These are phyloP conservation scores for Calameuta pallipes DNA, from an alignment of 2,888 invertebrate species.

Conservation along the genomic window DNA sequence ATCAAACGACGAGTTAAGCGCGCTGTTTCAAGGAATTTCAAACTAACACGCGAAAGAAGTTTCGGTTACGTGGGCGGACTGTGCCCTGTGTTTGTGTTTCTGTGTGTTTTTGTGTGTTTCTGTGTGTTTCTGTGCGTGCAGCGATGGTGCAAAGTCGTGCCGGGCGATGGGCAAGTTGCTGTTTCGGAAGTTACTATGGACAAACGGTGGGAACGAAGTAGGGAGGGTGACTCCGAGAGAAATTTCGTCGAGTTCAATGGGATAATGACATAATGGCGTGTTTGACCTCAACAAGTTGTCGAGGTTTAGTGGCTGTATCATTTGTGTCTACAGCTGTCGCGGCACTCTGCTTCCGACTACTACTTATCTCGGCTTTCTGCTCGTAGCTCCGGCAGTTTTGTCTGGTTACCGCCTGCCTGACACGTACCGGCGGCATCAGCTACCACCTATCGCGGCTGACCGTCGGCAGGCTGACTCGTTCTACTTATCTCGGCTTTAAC, in stretches of 20 bases:
- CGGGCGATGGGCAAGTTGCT: not conserved
- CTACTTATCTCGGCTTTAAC: conserved; percentile 35
- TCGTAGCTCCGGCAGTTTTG: not conserved
- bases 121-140: too few species aligned
- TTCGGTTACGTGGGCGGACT: not conserved
- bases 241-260: conserved; percentile 17
- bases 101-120: not conserved
- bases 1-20: too few species aligned
- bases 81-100: not conserved
- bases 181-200: not conserved
- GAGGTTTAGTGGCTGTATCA: conserved; percentile 23
- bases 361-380: conserved; percentile 9
- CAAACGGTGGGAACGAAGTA: not conserved
- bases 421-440: not conserved
- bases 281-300: conserved; percentile 35
- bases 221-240: not conserved
- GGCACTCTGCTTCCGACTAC: conserved; percentile 3
- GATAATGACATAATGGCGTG: conserved; percentile 36
- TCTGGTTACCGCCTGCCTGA: not conserved
- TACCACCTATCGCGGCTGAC: conserved; percentile 45
- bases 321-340: conserved; percentile 23
- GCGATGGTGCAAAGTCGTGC: not conserved
- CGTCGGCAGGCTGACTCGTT: conserved; percentile 30
- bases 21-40: not conserved
- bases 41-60: not conserved